phyloP scores from a whole-genome alignment of 2,888 invertebrate species.

The Gibbula magus region DNA sequence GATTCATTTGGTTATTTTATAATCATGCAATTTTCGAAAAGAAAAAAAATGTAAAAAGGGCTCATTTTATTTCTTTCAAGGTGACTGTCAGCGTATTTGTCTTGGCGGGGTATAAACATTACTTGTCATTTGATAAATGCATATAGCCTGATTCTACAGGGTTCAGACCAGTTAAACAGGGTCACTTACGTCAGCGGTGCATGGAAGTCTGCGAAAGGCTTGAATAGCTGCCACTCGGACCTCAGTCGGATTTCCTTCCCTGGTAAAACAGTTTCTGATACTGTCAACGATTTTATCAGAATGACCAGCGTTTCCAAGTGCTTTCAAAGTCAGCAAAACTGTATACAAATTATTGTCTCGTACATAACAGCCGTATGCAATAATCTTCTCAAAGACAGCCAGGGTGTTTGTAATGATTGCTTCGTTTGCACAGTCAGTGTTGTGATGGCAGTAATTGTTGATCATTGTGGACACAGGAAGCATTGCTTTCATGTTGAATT shows the following conservation, averaged over 20 bases:
- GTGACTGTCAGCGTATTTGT: too few relatives aligned
- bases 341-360: constrained; percentile 48
- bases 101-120: too few relatives aligned
- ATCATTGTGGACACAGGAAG: constrained; percentile 84
- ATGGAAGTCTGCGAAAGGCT: constrained; percentile 84
- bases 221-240: constrained; percentile 87
- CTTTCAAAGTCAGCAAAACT: constrained; percentile 80
- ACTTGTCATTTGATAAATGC: too few relatives aligned
- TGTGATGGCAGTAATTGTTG: constrained; percentile 79
- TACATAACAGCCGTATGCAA: constrained; percentile 51
- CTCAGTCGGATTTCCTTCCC: constrained; percentile 81
- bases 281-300: constrained; percentile 70
- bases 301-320: constrained; percentile 90
- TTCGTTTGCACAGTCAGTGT: constrained; percentile 74
- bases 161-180: too few relatives aligned
- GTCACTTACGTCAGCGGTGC: constrained; percentile 77
- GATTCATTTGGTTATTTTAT: too few relatives aligned
- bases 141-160: too few relatives aligned
- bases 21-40: too few relatives aligned
- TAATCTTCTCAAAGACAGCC: constrained; percentile 57
- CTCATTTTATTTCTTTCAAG: too few relatives aligned
- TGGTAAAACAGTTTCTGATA: constrained; percentile 61
- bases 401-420: constrained; percentile 70
- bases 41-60: too few relatives aligned
- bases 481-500: constrained; percentile 78